Percentiles rank a stretch among this genome's conserved stretches.
These are phyloP conservation scores for Miltochrista miniata DNA, from an alignment of 2,888 invertebrate genomes.

Conservation along the genomic window DNA sequence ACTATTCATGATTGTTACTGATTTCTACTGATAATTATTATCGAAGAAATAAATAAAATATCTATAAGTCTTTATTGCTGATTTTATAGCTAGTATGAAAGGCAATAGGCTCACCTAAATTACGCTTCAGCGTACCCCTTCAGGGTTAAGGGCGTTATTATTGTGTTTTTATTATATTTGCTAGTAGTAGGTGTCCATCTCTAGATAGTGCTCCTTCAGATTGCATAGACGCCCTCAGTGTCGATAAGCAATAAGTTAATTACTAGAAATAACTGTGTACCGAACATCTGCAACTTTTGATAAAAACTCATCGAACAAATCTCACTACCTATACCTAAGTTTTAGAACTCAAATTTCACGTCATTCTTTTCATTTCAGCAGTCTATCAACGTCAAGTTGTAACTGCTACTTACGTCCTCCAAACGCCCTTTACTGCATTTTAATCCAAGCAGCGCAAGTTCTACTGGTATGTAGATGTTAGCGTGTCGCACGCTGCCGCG, in stretches of 20 bases:
- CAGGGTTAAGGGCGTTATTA: too few species aligned
- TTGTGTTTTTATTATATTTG: too few species aligned
- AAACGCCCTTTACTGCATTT: slow-evolving; percentile 15
- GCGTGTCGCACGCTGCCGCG: slow-evolving; percentile 20
- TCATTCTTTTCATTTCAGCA: not conserved
- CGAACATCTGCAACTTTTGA: not conserved
- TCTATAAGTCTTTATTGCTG: too few species aligned
- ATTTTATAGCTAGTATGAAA: too few species aligned
- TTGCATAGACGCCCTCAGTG: too few species aligned
- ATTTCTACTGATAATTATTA: too few species aligned
- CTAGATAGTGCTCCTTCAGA: too few species aligned
- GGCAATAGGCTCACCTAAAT: too few species aligned
- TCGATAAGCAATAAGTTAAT: not conserved
- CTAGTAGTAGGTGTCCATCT: too few species aligned
- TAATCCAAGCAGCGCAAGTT: slow-evolving; percentile 15
- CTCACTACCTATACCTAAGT: not conserved
- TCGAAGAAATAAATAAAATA: too few species aligned
- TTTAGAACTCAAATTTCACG: slow-evolving; percentile 3
- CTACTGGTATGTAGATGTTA: slow-evolving; percentile 17
- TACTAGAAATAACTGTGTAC: not conserved
- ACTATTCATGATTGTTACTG: not conserved
- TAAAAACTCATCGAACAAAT: not conserved
- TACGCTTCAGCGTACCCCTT: too few species aligned
- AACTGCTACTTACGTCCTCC: slow-evolving; percentile 5
- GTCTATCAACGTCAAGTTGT: not conserved